Evolutionary conservation across 2,888 invertebrate genomes (phyloP).

Genomic region (Sarcophaga variegata): DNA sequence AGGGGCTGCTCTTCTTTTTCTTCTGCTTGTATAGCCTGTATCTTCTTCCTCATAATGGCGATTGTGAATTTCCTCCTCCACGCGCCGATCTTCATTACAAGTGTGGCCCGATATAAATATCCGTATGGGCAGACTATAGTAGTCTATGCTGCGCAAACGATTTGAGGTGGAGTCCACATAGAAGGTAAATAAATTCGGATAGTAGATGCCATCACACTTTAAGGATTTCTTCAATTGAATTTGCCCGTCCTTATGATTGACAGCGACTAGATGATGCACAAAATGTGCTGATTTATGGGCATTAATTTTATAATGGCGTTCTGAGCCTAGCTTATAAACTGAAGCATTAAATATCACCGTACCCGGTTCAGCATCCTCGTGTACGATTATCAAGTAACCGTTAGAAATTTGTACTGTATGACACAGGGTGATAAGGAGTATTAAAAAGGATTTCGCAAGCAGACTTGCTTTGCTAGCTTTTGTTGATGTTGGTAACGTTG

Average conservation of each 20-base stretch:
- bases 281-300: conserved; percentile 91
- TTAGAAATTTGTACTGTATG: conserved; percentile 72
- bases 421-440: conserved; percentile 57
- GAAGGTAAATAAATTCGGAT: conserved; percentile 92
- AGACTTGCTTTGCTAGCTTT: not conserved
- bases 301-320: conserved; percentile 90
- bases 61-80: conserved; percentile 83
- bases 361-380: conserved; percentile 85
- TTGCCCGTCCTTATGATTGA: conserved; percentile 88
- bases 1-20: conserved; percentile 76
- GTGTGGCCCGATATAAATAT: conserved; percentile 88
- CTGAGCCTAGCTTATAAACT: conserved; percentile 90
- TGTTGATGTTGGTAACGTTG: not conserved
- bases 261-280: conserved; percentile 89
- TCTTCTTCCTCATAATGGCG: conserved; percentile 84
- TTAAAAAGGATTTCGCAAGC: conserved; percentile 28
- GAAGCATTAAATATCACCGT: conserved; percentile 90
- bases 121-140: conserved; percentile 90
- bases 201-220: conserved; percentile 90
- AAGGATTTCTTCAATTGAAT: conserved; percentile 88
- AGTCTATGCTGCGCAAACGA: conserved; percentile 89
- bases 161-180: conserved; percentile 93
- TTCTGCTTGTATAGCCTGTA: conserved; percentile 83
- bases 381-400: conserved; percentile 84
- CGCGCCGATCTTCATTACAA: conserved; percentile 86